Evolutionary conservation across 1,140 invertebrate genomes (phyloP).

Genomic region (Oscheius sp.): DNA sequence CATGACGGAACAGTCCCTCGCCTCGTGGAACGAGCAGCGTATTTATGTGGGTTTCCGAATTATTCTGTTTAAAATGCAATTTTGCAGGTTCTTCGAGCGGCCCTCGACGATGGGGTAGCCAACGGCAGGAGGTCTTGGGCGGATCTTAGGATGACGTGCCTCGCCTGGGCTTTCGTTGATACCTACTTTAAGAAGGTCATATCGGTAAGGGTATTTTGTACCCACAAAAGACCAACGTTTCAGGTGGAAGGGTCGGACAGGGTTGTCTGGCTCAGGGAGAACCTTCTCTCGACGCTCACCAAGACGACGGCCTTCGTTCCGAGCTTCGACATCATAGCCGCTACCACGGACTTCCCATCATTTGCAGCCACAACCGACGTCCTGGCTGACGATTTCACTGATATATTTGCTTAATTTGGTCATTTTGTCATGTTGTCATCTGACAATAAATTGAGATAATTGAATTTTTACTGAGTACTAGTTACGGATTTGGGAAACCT

Average conservation of each 20-base stretch:
- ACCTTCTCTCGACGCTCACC: constrained; percentile 18
- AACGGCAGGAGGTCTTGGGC: not conserved
- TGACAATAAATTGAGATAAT: no score
- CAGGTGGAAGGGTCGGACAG: constrained; percentile 25
- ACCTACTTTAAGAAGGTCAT: constrained; percentile 35
- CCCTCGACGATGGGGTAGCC: not conserved
- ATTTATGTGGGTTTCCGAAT: constrained; percentile 20
- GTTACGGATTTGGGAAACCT: no score
- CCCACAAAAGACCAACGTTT: not conserved
- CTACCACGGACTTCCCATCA: no score
- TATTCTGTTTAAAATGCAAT: not conserved
- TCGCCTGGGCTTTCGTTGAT: constrained; percentile 34
- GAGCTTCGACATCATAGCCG: no score
- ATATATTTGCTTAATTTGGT: no score
- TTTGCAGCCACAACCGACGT: no score
- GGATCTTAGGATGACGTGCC: not conserved
- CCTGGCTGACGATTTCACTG: no score
- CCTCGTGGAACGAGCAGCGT: constrained; percentile 28
- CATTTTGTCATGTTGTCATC: no score
- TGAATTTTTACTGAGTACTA: no score
- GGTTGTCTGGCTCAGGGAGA: constrained; percentile 18
- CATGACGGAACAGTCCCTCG: constrained; percentile 20
- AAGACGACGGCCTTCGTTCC: constrained; percentile 19
- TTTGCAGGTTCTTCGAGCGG: constrained; percentile 13
- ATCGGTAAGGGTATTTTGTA: not conserved